Evolutionary conservation across 1,140 invertebrate species (phyloP).

Genomic region (Drosophila carrolli): DNA sequence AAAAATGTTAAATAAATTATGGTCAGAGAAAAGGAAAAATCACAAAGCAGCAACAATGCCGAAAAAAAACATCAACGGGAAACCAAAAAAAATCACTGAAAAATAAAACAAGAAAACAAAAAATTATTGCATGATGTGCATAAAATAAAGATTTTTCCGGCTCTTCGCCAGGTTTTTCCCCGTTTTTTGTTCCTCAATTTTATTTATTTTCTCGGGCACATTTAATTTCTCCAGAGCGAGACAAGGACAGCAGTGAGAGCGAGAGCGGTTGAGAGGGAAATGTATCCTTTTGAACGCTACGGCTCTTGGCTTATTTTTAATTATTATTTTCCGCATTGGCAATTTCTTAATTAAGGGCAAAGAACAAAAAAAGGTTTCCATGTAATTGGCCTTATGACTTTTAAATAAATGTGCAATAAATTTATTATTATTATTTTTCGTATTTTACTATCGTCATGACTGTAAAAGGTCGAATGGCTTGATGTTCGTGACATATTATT

Average conservation of each 20-base stretch:
- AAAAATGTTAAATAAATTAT: constrained; percentile 72
- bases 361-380: constrained; percentile 21
- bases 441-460: constrained; percentile 2
- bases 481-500: not conserved
- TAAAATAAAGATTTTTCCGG: constrained; percentile 68
- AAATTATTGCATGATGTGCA: constrained; percentile 47
- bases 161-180: constrained; percentile 38
- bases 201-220: constrained; percentile 51
- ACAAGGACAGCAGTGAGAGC: not conserved
- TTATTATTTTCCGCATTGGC: constrained; percentile 79
- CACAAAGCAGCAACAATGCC: constrained; percentile 25
- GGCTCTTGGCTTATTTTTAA: constrained; percentile 70
- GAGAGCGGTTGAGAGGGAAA: constrained; percentile 7
- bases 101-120: constrained; percentile 31
- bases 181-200: constrained; percentile 20
- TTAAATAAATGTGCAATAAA: constrained; percentile 77
- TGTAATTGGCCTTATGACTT: constrained; percentile 72
- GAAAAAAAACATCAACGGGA: constrained; percentile 47
- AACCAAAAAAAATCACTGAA: constrained; percentile 16
- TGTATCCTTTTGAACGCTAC: constrained; percentile 55
- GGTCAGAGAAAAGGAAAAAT: constrained; percentile 23
- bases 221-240: constrained; percentile 41
- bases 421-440: constrained; percentile 44
- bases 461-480: not conserved
- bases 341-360: constrained; percentile 75